phyloP scores from a whole-genome alignment of 2,113 vertebrate genomes.

The Scortum barcoo region DNA sequence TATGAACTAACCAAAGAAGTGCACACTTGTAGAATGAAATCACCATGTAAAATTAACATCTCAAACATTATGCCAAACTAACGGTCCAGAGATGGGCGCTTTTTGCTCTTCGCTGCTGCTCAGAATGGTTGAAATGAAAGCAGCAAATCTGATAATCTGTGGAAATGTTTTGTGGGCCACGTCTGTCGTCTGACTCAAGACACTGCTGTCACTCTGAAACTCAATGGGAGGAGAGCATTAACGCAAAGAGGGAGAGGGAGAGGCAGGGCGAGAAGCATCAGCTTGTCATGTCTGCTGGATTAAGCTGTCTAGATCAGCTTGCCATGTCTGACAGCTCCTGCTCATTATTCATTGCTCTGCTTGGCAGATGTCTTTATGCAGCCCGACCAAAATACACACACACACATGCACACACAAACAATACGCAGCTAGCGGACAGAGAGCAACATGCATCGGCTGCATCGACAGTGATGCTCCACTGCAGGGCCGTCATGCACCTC shows the following conservation, averaged over 20 bases:
- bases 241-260: slow-evolving; percentile 21
- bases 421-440: slow-evolving; percentile 9
- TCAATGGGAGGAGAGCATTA: slow-evolving; percentile 56
- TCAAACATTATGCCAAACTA: neutral
- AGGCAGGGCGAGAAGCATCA: slow-evolving; percentile 39
- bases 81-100: neutral
- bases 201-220: slow-evolving; percentile 29
- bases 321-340: slow-evolving; percentile 69
- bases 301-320: slow-evolving; percentile 70
- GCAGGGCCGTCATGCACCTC: neutral
- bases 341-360: slow-evolving; percentile 70
- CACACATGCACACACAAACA: slow-evolving; percentile 29
- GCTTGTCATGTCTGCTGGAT: slow-evolving; percentile 68
- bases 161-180: slow-evolving; percentile 27
- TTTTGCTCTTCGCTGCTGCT: neutral
- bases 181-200: slow-evolving; percentile 48
- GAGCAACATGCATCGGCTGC: neutral
- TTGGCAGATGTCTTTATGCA: slow-evolving; percentile 68
- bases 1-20: neutral
- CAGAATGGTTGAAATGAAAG: neutral
- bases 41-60: neutral
- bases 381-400: neutral
- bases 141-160: slow-evolving; percentile 51
- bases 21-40: neutral
- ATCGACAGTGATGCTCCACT: neutral